These are phyloP conservation scores for Hermodice carunculata DNA, from an alignment of 2,888 invertebrate species.

Conservation along the genomic window DNA sequence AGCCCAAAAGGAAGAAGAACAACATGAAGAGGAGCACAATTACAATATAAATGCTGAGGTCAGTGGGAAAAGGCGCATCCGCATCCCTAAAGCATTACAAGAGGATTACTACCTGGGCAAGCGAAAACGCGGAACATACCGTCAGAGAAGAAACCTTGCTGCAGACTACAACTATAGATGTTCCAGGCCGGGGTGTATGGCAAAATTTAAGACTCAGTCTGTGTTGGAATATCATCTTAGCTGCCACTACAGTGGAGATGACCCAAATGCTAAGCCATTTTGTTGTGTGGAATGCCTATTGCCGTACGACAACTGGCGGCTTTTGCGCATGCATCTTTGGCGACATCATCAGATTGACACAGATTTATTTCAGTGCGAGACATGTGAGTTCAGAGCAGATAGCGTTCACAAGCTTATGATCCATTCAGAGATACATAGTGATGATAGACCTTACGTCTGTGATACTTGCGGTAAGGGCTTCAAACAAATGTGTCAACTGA, in stretches of 20 bases:
- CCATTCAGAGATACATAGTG: conserved; percentile 40
- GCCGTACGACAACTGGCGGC: conserved; percentile 76
- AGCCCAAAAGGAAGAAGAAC: conserved; percentile 38
- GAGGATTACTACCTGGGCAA: conserved; percentile 15
- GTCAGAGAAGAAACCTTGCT: not conserved
- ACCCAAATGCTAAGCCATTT: conserved; percentile 1
- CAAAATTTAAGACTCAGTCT: conserved; percentile 73
- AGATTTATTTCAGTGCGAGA: conserved; percentile 80
- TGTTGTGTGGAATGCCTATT: conserved; percentile 50
- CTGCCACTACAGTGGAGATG: conserved; percentile 72
- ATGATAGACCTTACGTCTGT: conserved; percentile 62
- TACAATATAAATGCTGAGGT: not conserved
- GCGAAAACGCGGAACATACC: not conserved
- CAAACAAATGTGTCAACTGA: conserved; percentile 83
- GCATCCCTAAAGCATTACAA: conserved; percentile 15
- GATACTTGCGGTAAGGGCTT: conserved; percentile 81
- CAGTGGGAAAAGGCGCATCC: conserved; percentile 16
- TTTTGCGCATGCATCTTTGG: conserved; percentile 80
- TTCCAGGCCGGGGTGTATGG: conserved; percentile 13
- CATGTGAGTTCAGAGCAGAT: conserved; percentile 50
- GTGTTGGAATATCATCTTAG: conserved; percentile 78
- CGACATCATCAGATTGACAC: conserved; percentile 81
- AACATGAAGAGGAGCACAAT: not conserved
- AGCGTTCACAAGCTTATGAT: conserved; percentile 49
- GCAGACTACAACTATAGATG: conserved; percentile 9